A percentile compares a stretch with the other conserved stretches of the same genome.
These are phyloP conservation scores for Phrynocephalus guinanensis DNA, from an alignment of 2,797 vertebrate species.

Conservation along the genomic window DNA sequence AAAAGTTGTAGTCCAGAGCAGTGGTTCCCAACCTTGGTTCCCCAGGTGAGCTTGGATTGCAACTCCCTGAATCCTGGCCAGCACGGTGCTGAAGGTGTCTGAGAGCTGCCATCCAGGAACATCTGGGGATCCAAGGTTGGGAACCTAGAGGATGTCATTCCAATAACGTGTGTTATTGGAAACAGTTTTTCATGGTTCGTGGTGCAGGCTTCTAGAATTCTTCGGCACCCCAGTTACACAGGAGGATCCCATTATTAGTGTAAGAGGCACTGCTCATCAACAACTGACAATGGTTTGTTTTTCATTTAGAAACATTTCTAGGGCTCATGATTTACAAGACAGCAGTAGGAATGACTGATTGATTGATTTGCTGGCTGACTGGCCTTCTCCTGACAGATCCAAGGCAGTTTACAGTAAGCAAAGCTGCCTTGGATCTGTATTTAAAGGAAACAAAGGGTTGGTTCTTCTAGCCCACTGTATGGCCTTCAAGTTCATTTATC, in stretches of 20 bases:
- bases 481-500: not conserved
- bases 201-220: not conserved
- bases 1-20: no score
- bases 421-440: no score
- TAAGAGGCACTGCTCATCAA: not conserved
- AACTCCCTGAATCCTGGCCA: no score
- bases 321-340: not conserved
- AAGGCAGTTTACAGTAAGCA: no score
- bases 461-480: not conserved
- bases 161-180: not conserved
- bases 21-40: no score
- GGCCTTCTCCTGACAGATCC: no score
- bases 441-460: no score
- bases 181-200: not conserved
- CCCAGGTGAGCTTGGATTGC: no score
- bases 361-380: no score
- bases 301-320: slow-evolving; percentile 3
- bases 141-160: not conserved
- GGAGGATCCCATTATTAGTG: not conserved
- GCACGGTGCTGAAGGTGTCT: no score
- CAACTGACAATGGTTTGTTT: not conserved
- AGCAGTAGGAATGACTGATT: not conserved
- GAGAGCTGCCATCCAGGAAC: no score
- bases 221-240: not conserved
- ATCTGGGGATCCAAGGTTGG: no score